Conservation (phyloP, 2,113 vertebrate species). For the Calidris pugnax region DNA sequence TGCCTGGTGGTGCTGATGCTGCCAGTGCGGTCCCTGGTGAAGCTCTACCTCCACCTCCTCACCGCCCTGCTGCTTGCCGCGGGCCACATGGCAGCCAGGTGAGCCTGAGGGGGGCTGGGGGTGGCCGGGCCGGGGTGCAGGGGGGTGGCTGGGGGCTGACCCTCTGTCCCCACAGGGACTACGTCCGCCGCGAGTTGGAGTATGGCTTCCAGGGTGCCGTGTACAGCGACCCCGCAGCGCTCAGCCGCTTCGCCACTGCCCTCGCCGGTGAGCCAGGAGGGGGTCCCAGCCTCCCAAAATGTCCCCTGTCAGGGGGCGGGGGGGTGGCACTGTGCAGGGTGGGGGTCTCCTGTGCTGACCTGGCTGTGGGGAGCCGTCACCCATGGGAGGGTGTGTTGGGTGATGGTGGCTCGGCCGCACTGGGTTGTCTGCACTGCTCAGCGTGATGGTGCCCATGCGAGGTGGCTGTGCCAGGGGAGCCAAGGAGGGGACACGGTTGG, state of each 20-base stretch:
- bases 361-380: background rate
- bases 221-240: conserved; percentile 71
- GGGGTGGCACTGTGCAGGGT: background rate
- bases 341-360: background rate
- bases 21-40: conserved; percentile 82
- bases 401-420: background rate
- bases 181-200: conserved; percentile 75
- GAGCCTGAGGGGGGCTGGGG: background rate
- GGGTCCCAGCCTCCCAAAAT: background rate
- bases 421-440: rapidly evolving
- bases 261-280: conserved; percentile 75
- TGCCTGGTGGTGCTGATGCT: conserved; percentile 79
- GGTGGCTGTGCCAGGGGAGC: background rate
- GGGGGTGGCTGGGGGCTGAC: background rate
- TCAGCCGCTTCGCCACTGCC: conserved; percentile 76
- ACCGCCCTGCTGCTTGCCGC: conserved; percentile 78
- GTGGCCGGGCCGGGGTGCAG: rapidly evolving
- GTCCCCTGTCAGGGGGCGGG: background rate
- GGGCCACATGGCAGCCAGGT: conserved; percentile 84
- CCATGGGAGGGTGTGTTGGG: background rate
- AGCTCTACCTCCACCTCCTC: conserved; percentile 84
- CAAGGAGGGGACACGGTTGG: background rate
- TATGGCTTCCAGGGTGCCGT: conserved; percentile 69
- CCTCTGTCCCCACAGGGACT: conserved; percentile 72
- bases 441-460: background rate